Evolutionary conservation across 2,888 invertebrate genomes (phyloP).

Genomic region (Apamea crenata): DNA sequence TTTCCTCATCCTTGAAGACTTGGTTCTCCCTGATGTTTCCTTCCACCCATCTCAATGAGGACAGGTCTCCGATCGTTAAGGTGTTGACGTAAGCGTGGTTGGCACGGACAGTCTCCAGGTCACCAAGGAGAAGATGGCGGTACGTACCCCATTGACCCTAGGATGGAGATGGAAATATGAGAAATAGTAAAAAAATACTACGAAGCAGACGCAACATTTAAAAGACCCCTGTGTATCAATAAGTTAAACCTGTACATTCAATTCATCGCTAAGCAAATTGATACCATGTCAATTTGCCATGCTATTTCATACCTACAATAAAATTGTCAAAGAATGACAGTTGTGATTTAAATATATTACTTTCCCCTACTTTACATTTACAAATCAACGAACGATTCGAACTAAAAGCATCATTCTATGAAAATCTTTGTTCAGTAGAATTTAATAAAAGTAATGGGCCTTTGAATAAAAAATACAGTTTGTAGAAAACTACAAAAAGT

Average conservation of each 20-base stretch:
- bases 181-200: not conserved
- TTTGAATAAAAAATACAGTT: not conserved
- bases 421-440: not conserved
- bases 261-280: not conserved
- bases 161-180: not conserved
- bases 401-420: not conserved
- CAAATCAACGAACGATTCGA: not conserved
- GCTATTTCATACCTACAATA: not conserved
- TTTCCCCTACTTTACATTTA: not conserved
- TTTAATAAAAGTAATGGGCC: not conserved
- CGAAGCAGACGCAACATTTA: not conserved
- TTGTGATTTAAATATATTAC: not conserved
- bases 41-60: constrained; percentile 93
- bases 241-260: not conserved
- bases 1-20: constrained; percentile 75
- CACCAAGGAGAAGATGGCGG: constrained; percentile 93
- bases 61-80: constrained; percentile 95
- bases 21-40: constrained; percentile 88
- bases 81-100: constrained; percentile 95
- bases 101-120: constrained; percentile 82
- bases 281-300: not conserved
- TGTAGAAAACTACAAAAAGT: not conserved
- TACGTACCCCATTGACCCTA: constrained; percentile 94
- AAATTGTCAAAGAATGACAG: not conserved
- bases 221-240: not conserved